These are phyloP conservation scores for Drosophila leontia DNA, from an alignment of 1,140 invertebrate genomes.

Conservation along the genomic window DNA sequence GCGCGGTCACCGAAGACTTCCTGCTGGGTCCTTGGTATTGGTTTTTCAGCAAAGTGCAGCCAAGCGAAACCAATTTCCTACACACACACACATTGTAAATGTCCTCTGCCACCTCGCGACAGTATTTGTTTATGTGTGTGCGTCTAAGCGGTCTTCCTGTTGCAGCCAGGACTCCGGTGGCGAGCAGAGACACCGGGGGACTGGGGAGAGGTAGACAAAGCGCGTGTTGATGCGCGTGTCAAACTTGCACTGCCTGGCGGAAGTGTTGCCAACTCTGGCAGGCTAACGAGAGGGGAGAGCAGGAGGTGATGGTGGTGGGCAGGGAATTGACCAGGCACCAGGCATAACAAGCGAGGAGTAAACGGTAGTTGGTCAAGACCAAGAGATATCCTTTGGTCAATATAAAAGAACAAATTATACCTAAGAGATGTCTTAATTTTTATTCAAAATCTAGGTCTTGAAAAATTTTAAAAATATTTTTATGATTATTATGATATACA, in stretches of 20 bases:
- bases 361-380: not conserved
- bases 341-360: conserved; percentile 9
- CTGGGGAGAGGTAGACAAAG: conserved; percentile 65
- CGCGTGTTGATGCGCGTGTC: conserved; percentile 82
- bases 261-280: conserved; percentile 63
- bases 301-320: not conserved
- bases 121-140: conserved; percentile 40
- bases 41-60: conserved; percentile 75
- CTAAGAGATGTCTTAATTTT: too few species aligned
- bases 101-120: conserved; percentile 21
- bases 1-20: conserved; percentile 82
- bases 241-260: conserved; percentile 79
- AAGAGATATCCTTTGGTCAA: not conserved
- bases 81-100: conserved; percentile 60
- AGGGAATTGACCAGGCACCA: conserved; percentile 5
- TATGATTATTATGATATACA: not conserved
- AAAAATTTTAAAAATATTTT: too few species aligned
- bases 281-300: conserved; percentile 19
- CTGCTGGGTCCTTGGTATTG: conserved; percentile 62
- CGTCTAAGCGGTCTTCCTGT: conserved; percentile 58
- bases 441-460: too few species aligned
- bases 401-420: rapidly evolving
- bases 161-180: conserved; percentile 43
- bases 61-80: conserved; percentile 83
- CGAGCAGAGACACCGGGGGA: not conserved